Base-by-base conservation (phyloP, 2,888 invertebrate species). In the Crocallis elinguaria region DNA sequence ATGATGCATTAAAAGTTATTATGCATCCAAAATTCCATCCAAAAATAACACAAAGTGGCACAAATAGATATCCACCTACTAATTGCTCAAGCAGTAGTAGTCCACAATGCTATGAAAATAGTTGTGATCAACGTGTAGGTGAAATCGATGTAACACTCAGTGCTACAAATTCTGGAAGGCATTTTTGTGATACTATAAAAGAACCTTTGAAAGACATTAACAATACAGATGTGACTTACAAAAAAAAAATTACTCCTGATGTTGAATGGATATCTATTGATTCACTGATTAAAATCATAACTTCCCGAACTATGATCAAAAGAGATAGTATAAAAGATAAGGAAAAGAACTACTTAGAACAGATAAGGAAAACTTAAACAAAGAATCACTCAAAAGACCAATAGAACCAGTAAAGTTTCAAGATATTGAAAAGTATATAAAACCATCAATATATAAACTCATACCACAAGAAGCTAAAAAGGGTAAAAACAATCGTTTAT, bases 221-320 rank as follows among this genome's bases (percentile, higher is more conserved):
- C 17, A 50, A 63, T 19, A 37, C 60, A 9, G 60, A 69, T 5
- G 37, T 25, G 30, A 16, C 36, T 36, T 46, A 44, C 32, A 52
- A 61, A 45, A n/a, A 50, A 17, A 3, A 39, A 9, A 17, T 37
- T 30, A 42, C 37, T 8, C 27, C 58, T 23, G 50, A 62, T 49
- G 38, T 65, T 16, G 57, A 72, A 55, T 71, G 65, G 65, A 56
- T 69, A 2, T 59, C 66, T 1, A 35, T 72, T 5, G 44, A 66
- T 19, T 62, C 66, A 9, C 57, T 75, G 8, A 46, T 66, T 0
- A 66, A 69, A 41, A 58, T 65, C 49, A 57, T 74, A 37, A 33
- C 58, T 39, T 50, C 53, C 8, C 38, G 53, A 13, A 52, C 60
- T 19, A 54, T 45, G 19, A 19, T 2, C 29, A 7, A 19, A 29